Conservation (phyloP, 2,888 invertebrate genomes). For the Ceramica pisi region DNA sequence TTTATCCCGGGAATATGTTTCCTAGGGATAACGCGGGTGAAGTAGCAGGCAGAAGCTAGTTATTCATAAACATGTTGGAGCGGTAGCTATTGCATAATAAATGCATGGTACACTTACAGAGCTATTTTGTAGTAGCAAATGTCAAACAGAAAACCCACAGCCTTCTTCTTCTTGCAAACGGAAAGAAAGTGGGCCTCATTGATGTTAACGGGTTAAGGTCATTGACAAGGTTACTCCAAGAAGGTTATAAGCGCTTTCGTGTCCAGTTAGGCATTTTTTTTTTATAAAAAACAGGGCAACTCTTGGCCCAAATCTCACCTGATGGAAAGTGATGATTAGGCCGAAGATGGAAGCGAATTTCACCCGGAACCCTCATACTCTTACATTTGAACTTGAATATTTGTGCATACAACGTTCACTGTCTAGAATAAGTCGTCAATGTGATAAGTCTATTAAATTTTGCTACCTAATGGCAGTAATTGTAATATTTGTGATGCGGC, state of each 20-base stretch:
- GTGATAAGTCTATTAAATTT: constrained; percentile 2
- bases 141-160: neutral
- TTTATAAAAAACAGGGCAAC: too few species aligned
- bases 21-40: too few species aligned
- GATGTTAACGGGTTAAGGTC: constrained; percentile 17
- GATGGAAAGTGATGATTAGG: too few species aligned
- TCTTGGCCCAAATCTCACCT: too few species aligned
- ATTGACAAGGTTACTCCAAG: constrained; percentile 7
- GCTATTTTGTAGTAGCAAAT: constrained; percentile 4
- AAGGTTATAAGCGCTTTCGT: constrained; percentile 7
- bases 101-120: neutral
- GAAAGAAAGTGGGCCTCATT: neutral
- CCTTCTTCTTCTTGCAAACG: neutral
- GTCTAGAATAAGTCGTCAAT: neutral
- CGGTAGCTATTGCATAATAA: neutral
- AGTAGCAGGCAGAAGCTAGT: too few species aligned
- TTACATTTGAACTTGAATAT: constrained; percentile 33
- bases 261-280: constrained; percentile 13
- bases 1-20: too few species aligned
- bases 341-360: too few species aligned
- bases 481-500: neutral
- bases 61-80: too few species aligned
- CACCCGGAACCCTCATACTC: too few species aligned
- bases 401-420: constrained; percentile 12
- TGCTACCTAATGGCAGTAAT: neutral